Evolutionary conservation across 1,140 invertebrate genomes (phyloP), one percentile per base, ranked within the genome.

Genomic region (Elymnias hypermnestra): DNA sequence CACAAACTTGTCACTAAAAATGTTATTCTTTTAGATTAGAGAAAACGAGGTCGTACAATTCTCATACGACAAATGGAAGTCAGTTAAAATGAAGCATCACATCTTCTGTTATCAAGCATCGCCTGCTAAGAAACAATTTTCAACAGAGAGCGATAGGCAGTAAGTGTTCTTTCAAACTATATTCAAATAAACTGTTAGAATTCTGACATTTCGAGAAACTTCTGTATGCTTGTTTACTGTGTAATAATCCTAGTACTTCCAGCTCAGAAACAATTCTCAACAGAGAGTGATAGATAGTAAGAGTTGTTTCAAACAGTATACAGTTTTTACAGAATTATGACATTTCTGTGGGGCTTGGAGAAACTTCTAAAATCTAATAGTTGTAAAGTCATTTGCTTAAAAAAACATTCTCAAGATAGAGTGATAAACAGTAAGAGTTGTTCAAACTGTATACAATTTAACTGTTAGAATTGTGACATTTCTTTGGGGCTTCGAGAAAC

Each of bases 101-200:
- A 92, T 95, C 25, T 95, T 95, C 72, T 95, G 92, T 55, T 96
- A 96, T 71, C 93, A 95, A 63, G 92, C 93, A 0, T 94, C 93
- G 1, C 94, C 94, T 0, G 89, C 92, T 1, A 91, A 92, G 69
- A 91, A 93, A 55, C 91, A 93, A 52, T 95, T 95, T 69, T 93
- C 92, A 1, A 90, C 91, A 37, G 91, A 92, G 57, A 88, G 88
- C 31, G 91, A 92, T 47, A 89, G 88, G 83, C 88, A 89, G 88
- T 90, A 82, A 88, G 86, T 74, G 19, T 21, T 21, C 22, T 28
- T 14, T 46, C n/a, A n/a, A n/a, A n/a, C n/a, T n/a, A n/a, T n/a
- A n/a, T n/a, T n/a, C n/a, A n/a, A n/a, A n/a, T n/a, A n/a, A n/a
- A n/a, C n/a, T n/a, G n/a, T 41, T 22, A 15, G 5, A 22, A 2